phyloP scores from a whole-genome alignment of 2,797 vertebrate species.

The Squalus acanthias region DNA sequence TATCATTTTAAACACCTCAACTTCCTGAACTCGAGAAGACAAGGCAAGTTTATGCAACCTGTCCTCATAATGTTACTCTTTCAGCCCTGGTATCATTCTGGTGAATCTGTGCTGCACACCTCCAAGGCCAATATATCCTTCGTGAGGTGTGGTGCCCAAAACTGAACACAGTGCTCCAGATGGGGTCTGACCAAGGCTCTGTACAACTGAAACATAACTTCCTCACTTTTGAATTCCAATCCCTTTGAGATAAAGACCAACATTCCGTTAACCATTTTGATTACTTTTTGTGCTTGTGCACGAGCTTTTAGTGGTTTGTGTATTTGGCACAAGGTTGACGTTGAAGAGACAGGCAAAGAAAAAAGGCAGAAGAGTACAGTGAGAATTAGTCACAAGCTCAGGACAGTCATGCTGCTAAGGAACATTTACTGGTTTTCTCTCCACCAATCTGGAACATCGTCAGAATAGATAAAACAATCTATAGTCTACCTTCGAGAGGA shows the following conservation, averaged over 20 bases:
- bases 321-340: neutral
- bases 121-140: neutral
- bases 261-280: neutral
- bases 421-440: neutral
- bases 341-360: neutral
- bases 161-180: too few species aligned
- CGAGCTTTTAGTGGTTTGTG: neutral
- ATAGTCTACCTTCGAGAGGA: too few species aligned
- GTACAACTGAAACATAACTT: neutral
- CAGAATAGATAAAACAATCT: too few species aligned
- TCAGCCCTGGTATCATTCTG: neutral
- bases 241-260: neutral
- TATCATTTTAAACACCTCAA: neutral
- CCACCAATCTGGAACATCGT: too few species aligned
- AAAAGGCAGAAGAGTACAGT: neutral
- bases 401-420: neutral
- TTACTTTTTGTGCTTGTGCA: neutral
- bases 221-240: neutral
- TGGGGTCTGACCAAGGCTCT: too few species aligned
- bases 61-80: neutral
- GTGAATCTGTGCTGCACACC: neutral
- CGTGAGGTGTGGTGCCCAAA: neutral
- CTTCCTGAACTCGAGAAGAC: neutral
- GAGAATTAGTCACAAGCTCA: neutral
- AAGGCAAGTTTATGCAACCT: neutral